These are phyloP conservation scores for Daubentonia madagascariensis DNA, from an alignment of 2,113 vertebrate species.

Conservation along the genomic window DNA sequence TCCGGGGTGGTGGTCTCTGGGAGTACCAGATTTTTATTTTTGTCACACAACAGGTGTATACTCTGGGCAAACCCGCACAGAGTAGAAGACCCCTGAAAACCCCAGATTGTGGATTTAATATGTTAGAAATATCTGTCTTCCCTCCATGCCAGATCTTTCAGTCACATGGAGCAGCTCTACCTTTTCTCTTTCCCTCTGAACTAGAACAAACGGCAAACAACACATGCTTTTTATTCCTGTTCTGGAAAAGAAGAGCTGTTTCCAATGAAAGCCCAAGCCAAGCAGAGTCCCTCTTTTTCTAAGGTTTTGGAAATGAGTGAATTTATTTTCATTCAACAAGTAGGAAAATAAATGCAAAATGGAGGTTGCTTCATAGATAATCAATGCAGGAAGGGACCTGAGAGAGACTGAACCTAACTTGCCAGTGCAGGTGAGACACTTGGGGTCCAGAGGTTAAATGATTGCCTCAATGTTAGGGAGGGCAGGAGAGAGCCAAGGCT, in stretches of 20 bases:
- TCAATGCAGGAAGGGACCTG: neutral
- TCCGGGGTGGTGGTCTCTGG: neutral
- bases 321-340: constrained; percentile 34
- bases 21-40: neutral
- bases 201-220: neutral
- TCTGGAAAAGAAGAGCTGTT: constrained; percentile 14
- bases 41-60: neutral
- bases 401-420: neutral
- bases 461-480: neutral
- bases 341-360: neutral
- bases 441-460: constrained; percentile 36
- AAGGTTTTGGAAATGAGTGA: constrained; percentile 11
- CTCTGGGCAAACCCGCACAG: neutral
- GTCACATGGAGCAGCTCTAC: neutral
- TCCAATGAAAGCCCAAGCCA: neutral
- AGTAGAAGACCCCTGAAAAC: neutral
- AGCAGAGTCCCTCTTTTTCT: neutral
- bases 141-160: neutral
- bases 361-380: neutral
- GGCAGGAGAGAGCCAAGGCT: neutral
- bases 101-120: neutral
- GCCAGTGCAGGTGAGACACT: neutral
- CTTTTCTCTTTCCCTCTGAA: constrained; percentile 31
- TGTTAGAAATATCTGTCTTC: neutral
- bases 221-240: constrained; percentile 11